Evolutionary conservation across 1,140 invertebrate species (phyloP), one percentile per base, ranked within the genome.

Genomic region (Streblospio benedicti): DNA sequence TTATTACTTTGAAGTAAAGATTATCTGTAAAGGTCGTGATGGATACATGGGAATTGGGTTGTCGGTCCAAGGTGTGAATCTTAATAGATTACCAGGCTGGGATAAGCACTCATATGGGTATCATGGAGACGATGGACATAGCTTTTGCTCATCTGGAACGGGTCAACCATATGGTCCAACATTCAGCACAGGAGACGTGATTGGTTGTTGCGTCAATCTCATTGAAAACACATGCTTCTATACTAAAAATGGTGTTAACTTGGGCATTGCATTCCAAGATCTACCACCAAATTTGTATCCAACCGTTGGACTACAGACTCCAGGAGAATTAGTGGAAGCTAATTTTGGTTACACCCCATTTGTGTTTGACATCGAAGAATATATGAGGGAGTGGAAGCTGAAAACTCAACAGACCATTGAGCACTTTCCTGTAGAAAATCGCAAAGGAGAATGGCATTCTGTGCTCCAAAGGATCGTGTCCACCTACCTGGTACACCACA

Each of bases 81-180:
- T 96, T 83, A 98, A 98, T 79, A 83, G 95, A 77, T 80, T 99
- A 68, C 92, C 92, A 76, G 93, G 96, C 50, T 99, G 96, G 94
- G 96, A 99, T 76, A 96, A 97, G 76, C 88, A 95, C 73, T 98
- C 95, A 2, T 99, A 97, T 77, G 97, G 96, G 43, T 99, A 99
- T 82, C 97, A 99, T 80, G 97, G 95, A 23, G 95, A 99, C 79
- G 97, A 99, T 80, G 97, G 97, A 0, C 91, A 99, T 79, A 97
- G 94, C 63, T 99, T 99, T 79, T 95, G 92, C 76, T 95, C 92
- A 31, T 96, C 93, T 88, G 52, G 94, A 49, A 94, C 91, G 28
- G 96, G 96, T 0, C 90, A 94, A 75, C 87, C 91, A 0, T 99
- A 99, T 79, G 97, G 97, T 33, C 96, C 96, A 16, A 99, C 95